Base-by-base conservation (phyloP, 2,888 invertebrate species). In the Choreutis nemorana region DNA sequence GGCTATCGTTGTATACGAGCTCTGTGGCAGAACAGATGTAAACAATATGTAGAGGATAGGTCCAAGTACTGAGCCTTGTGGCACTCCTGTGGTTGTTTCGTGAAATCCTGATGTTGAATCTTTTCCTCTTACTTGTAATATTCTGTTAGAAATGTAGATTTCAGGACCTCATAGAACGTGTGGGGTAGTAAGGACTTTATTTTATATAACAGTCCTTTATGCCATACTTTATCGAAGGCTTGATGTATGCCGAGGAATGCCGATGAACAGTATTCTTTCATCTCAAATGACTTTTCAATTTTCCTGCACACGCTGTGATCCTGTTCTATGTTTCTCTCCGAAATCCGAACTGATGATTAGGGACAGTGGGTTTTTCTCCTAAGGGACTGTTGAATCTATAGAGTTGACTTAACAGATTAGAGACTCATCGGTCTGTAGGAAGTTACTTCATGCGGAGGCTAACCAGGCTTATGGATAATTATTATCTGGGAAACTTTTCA, bases 211-310 rank as follows among this genome's bases (percentile, higher is more conserved):
- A 29, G 20, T 7, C 30, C 35, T 11, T 32, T 20, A 24, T 35
- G 35, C 35, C 35, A 32, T 4, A 32, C 26, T 11, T 20, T 30
- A 14, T 31, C 30, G 21, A 35, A 32, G 2, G 35, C 35, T 13
- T 35, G 32, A 10, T 31, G 31, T 15, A 34, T 14, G 14, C 32
- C 29, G 2, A 34, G 18, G 18, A 34, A 31, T 7, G 20, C 34
- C 2, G 16, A 27, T 1, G 30, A 26, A 14, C 33, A 34, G 28
- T 29, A 34, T 13, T 28, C 14, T 15, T 31, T 34, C 2, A 18
- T 9, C 20, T 34, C 31, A 1, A 29, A 14, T 1, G 23, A n/a
- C 7, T 15, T 8, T 12, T 24, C 11, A 21, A 32, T 34, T 10
- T 13, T 15, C 3, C 11, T 15, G 8, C 12, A 10, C 9, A 32